Percentiles rank a stretch among this genome's conserved stretches.
Conservation (phyloP, 2,888 invertebrate species). For the Clunio marinus region DNA sequence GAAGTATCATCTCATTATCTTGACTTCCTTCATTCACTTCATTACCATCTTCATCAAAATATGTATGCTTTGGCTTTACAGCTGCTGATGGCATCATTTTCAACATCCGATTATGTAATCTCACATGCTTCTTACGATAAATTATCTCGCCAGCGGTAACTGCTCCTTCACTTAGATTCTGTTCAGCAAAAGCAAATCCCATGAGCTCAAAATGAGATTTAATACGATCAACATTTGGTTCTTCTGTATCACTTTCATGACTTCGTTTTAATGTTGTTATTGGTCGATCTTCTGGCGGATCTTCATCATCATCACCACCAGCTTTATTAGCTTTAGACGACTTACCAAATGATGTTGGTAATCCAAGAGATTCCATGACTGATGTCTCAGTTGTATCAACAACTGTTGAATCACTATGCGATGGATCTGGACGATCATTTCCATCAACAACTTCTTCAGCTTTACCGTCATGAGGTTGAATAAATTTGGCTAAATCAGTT, state of each 20-base stretch:
- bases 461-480: slow-evolving; percentile 40
- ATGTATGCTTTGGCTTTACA: slow-evolving; percentile 56
- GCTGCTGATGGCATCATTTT: slow-evolving; percentile 50
- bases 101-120: slow-evolving; percentile 56
- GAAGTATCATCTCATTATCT: slow-evolving; percentile 28
- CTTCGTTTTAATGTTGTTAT: slow-evolving; percentile 57
- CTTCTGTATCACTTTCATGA: slow-evolving; percentile 56
- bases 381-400: slow-evolving; percentile 20
- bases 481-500: slow-evolving; percentile 25
- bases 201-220: slow-evolving; percentile 63
- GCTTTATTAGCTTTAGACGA: neutral
- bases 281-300: slow-evolving; percentile 55
- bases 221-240: slow-evolving; percentile 55
- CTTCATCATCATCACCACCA: slow-evolving; percentile 48
- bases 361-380: slow-evolving; percentile 41
- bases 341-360: slow-evolving; percentile 47
- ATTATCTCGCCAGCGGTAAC: slow-evolving; percentile 56
- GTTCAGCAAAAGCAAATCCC: slow-evolving; percentile 48
- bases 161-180: neutral
- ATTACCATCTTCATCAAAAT: slow-evolving; percentile 66
- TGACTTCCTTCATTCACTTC: slow-evolving; percentile 44
- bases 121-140: slow-evolving; percentile 60
- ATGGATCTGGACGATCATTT: slow-evolving; percentile 40
- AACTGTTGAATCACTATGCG: slow-evolving; percentile 26
- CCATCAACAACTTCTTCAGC: slow-evolving; percentile 48